These are phyloP conservation scores for Sebastes oblongus DNA, from an alignment of 2,797 vertebrate species.

Conservation along the genomic window DNA sequence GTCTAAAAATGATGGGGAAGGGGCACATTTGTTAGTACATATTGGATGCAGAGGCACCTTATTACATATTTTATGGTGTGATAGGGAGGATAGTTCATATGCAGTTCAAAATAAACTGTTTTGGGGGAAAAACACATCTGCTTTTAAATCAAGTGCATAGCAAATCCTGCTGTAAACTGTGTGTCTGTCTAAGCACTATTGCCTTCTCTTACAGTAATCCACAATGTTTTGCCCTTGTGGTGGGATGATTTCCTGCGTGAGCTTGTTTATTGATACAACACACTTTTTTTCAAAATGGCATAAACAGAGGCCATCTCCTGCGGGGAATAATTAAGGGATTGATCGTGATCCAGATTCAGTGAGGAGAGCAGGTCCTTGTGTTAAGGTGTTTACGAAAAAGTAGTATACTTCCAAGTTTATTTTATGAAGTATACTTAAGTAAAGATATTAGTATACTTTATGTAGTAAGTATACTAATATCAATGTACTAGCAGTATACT, in stretches of 20 bases:
- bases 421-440: too few species aligned
- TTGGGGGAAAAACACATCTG: neutral
- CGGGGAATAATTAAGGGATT: neutral
- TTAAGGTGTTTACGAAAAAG: neutral
- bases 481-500: too few species aligned
- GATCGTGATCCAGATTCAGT: neutral
- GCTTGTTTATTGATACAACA: neutral
- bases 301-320: neutral
- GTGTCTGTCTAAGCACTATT: neutral
- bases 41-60: neutral
- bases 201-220: neutral
- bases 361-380: neutral
- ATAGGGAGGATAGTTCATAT: neutral
- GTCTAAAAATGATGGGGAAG: neutral
- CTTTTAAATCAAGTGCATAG: neutral
- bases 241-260: conserved; percentile 1
- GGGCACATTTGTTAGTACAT: neutral
- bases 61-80: neutral
- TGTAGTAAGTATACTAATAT: too few species aligned
- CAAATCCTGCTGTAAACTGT: neutral
- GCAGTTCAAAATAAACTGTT: neutral
- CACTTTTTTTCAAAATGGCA: neutral
- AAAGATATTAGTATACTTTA: too few species aligned
- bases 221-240: neutral
- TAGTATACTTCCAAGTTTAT: too few species aligned